Base-by-base conservation (phyloP, 1,140 invertebrate genomes). In the Andrena cerasifolii region DNA sequence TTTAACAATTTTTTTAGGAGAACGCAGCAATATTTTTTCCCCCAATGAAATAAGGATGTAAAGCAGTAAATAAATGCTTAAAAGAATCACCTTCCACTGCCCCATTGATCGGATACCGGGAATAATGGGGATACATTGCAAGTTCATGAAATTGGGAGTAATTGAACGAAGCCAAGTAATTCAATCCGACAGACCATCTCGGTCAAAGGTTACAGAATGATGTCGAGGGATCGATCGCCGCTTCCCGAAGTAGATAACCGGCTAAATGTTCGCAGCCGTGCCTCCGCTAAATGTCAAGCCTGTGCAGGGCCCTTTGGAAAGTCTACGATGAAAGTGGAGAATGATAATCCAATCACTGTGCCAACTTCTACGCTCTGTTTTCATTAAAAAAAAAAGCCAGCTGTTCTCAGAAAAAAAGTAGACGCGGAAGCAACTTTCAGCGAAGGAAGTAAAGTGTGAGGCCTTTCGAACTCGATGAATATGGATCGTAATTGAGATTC, bases 121-220 rank as follows among this genome's bases (percentile, higher is more conserved):
- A 58, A 56, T 70, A 68, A 68, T 28, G 36, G 36, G 16, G 66
- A 70, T 70, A 70, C 53, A 45, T 70, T 21, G 26, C 53, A 28
- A 31, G 67, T 58, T 58, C 53, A 70, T 70, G 33, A 70, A 51
- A 70, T 70, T 70, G 26, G 56, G 26, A 47, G 56, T 72, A 72
- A 72, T 62, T 26, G 70, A 49, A 72, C 40, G 56, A 26, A 31
- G 40, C 26, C 56, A 54, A 72, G 67, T 72, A 72, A 62, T 61
- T 72, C 31, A 72, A 74, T 62, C 70, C 45, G 31, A 28, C 58
- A 16, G 51, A 61, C 47, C 58, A 49, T 54, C 53, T 68, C 54
- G 67, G 80, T 58, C 72, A 78, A 80, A 83, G 81, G 73, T 83
- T 77, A 74, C 74, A 67, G 43, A 72, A 68, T 67, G 66, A 67